Evolutionary conservation across 30 jellyfish, hydroid and myxozoan species (phyloP).

Genomic region (Pelagia noctiluca): DNA sequence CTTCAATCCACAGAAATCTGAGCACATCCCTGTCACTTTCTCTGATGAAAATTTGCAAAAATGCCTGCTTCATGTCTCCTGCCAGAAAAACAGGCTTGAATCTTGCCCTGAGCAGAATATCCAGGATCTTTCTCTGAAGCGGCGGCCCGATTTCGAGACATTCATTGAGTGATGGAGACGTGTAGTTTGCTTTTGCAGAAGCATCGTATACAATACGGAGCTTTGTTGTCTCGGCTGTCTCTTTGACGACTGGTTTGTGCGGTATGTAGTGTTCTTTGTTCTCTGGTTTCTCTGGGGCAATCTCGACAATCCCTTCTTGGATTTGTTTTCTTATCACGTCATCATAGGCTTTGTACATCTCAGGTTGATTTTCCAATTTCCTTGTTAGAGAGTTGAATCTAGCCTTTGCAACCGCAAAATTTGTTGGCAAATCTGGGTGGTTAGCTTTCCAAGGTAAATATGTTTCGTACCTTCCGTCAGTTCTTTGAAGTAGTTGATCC

Average conservation of each 20-base stretch:
- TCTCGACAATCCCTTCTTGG: constrained; percentile 72
- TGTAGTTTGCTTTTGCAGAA: constrained; percentile 54
- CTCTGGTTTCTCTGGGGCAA: constrained; percentile 56
- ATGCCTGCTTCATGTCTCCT: too few species aligned
- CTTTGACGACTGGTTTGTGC: constrained; percentile 71
- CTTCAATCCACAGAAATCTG: constrained; percentile 50
- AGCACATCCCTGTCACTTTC: constrained; percentile 59
- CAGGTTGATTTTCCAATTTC: constrained; percentile 45
- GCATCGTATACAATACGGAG: constrained; percentile 75
- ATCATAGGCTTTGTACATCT: constrained; percentile 50
- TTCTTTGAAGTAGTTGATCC: constrained; percentile 55
- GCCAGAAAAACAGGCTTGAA: too few species aligned
- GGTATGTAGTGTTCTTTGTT: constrained; percentile 56
- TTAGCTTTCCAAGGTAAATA: constrained; percentile 38
- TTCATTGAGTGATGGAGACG: constrained; percentile 70
- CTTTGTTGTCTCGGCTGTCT: constrained; percentile 69
- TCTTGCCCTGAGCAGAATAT: constrained; percentile 58
- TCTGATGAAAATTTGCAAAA: constrained; percentile 57
- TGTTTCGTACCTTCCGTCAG: constrained; percentile 58
- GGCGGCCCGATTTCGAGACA: constrained; percentile 83
- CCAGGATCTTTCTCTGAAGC: constrained; percentile 39
- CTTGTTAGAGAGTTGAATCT: constrained; percentile 48
- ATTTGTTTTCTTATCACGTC: constrained; percentile 50
- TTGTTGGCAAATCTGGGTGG: constrained; percentile 26
- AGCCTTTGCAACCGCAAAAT: constrained; percentile 45